phyloP scores from a whole-genome alignment of 2,888 invertebrate species.

The Chironomus tentans region DNA sequence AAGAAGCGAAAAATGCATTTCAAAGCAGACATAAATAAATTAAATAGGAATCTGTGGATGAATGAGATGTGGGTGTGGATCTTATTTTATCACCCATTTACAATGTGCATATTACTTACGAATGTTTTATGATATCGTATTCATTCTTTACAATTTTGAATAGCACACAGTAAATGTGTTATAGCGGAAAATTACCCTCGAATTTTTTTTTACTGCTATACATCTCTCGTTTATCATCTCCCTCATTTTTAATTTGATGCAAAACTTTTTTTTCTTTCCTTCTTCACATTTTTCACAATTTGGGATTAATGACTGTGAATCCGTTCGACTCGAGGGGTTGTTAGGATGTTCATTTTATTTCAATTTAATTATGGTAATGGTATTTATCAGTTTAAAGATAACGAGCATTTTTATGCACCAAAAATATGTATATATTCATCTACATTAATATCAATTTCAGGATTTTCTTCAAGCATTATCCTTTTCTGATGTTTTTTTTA shows the following conservation, averaged over 20 bases:
- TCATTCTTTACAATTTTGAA: background rate
- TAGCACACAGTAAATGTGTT: slow-evolving; percentile 6
- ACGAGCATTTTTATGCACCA: slow-evolving; percentile 20
- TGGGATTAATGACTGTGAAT: slow-evolving; percentile 24
- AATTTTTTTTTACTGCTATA: background rate
- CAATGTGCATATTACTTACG: slow-evolving; percentile 10
- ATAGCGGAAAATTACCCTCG: slow-evolving; percentile 24
- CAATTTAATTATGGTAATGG: slow-evolving; percentile 26
- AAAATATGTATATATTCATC: no score
- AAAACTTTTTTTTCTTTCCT: background rate
- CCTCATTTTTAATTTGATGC: slow-evolving; percentile 5
- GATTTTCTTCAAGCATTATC: background rate
- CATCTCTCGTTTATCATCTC: background rate
- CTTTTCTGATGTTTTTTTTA: background rate
- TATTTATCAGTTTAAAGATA: slow-evolving; percentile 24
- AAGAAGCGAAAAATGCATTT: background rate
- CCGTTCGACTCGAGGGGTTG: slow-evolving; percentile 20
- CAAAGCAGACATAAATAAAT: slow-evolving; percentile 2
- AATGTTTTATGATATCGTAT: slow-evolving; percentile 7
- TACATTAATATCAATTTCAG: background rate
- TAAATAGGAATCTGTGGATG: background rate
- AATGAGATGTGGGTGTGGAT: background rate
- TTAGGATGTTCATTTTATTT: slow-evolving; percentile 15
- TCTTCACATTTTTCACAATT: slow-evolving; percentile 1
- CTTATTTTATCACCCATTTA: background rate